Evolutionary conservation across 37 sponge, comb jelly and placozoan genomes (phyloP).

Genomic region (Beroe forskalii): DNA sequence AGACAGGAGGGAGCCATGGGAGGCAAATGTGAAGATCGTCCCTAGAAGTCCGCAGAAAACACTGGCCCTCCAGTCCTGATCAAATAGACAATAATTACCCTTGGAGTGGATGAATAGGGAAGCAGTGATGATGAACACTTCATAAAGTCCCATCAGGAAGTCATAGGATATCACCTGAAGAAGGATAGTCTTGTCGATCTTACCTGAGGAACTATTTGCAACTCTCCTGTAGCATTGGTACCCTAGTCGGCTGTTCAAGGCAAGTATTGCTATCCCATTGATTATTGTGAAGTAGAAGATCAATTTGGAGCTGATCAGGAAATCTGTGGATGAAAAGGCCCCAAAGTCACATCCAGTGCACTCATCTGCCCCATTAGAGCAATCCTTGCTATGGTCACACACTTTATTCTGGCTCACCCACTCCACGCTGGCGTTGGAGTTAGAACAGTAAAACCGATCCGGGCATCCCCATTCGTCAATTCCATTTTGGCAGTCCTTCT

Average conservation of each 20-base stretch:
- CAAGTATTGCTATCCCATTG: neutral
- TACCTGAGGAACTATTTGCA: neutral
- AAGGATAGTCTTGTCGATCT: neutral
- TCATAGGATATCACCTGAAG: neutral
- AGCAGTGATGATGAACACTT: neutral
- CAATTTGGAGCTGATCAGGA: neutral
- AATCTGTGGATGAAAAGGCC: neutral
- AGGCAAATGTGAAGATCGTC: neutral
- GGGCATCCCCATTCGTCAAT: neutral
- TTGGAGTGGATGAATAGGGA: neutral
- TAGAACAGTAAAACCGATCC: slow-evolving; percentile 25
- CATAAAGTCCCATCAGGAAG: neutral
- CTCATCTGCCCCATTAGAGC: too few species aligned
- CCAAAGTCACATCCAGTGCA: neutral
- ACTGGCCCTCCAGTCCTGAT: slow-evolving; percentile 8
- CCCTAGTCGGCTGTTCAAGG: neutral
- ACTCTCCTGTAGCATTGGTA: neutral
- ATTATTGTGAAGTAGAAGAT: neutral
- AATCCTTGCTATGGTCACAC: neutral
- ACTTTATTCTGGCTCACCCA: neutral
- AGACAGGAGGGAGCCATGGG: neutral
- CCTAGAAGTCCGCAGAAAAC: neutral
- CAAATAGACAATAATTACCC: neutral
- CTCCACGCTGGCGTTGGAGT: neutral
- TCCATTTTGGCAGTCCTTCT: neutral